Percentiles rank a stretch among this genome's conserved stretches.
phyloP scores from a whole-genome alignment of 2,113 vertebrate species.

The Connochaetes taurinus region DNA sequence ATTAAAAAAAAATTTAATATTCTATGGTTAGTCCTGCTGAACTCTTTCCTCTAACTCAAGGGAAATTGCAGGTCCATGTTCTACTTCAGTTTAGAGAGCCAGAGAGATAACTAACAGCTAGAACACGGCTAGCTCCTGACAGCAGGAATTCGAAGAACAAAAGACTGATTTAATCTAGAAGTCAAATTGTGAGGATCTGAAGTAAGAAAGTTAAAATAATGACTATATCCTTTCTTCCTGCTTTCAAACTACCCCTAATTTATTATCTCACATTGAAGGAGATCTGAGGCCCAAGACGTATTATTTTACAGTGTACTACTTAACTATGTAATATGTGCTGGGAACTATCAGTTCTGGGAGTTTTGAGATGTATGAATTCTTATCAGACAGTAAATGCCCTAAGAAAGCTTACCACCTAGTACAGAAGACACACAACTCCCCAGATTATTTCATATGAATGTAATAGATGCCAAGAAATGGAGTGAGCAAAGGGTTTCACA shows the following conservation, averaged over 20 bases:
- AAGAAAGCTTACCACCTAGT: not conserved
- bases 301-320: not conserved
- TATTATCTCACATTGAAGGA: not conserved
- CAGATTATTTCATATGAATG: not conserved
- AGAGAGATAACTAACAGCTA: not conserved
- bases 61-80: not conserved
- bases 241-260: not conserved
- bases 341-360: not conserved
- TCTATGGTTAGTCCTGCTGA: not conserved
- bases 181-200: not conserved
- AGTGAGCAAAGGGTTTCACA: not conserved
- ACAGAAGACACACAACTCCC: not conserved
- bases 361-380: not conserved
- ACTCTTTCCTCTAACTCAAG: not conserved
- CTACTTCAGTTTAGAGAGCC: not conserved
- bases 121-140: not conserved
- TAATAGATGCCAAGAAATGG: not conserved
- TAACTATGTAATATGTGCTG: not conserved
- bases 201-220: slow-evolving; percentile 5
- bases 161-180: not conserved
- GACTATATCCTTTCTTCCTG: not conserved
- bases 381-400: not conserved
- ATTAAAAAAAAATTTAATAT: not conserved
- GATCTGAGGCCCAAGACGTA: not conserved
- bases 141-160: not conserved